Conservation (phyloP, 1,140 invertebrate species). For the Neodiprion pinetum region DNA sequence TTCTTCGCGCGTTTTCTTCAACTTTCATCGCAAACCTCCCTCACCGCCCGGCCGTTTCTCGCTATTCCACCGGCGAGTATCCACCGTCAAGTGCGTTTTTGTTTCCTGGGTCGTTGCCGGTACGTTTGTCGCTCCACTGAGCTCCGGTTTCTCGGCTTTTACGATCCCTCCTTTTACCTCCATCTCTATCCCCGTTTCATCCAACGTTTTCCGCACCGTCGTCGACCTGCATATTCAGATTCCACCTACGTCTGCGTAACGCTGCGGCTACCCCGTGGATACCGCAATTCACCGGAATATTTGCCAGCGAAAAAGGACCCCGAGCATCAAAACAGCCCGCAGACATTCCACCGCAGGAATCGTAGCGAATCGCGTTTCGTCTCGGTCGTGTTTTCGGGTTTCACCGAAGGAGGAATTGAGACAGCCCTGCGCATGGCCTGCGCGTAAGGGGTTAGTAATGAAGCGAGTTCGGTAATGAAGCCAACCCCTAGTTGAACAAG, state of each 20-base stretch:
- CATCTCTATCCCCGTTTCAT: not conserved
- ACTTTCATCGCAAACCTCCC: not conserved
- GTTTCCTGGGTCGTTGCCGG: slow-evolving; percentile 35
- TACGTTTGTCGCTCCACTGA: slow-evolving; percentile 36
- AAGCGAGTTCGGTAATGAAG: slow-evolving; percentile 59
- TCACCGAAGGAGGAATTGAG: slow-evolving; percentile 5
- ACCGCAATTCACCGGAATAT: no score
- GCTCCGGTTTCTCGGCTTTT: slow-evolving; percentile 14
- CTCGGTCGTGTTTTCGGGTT: slow-evolving; percentile 38
- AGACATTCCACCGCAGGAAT: slow-evolving; percentile 36
- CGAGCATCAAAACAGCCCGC: not conserved
- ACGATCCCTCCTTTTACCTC: slow-evolving; percentile 1
- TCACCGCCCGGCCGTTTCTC: slow-evolving; percentile 26
- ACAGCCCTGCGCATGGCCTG: slow-evolving; percentile 10
- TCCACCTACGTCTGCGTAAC: not conserved
- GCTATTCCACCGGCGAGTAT: not conserved
- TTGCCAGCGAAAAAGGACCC: no score
- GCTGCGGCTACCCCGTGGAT: not conserved
- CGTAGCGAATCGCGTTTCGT: slow-evolving; percentile 21
- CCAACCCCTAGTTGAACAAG: slow-evolving; percentile 50
- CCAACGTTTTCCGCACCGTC: not conserved
- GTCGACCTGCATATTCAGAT: slow-evolving; percentile 2
- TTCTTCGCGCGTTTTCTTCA: slow-evolving; percentile 15
- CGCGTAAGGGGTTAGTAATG: slow-evolving; percentile 57
- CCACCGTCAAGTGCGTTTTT: slow-evolving; percentile 36